phyloP scores from a whole-genome alignment of 1,140 invertebrate genomes.

The Drosophila takahashii region DNA sequence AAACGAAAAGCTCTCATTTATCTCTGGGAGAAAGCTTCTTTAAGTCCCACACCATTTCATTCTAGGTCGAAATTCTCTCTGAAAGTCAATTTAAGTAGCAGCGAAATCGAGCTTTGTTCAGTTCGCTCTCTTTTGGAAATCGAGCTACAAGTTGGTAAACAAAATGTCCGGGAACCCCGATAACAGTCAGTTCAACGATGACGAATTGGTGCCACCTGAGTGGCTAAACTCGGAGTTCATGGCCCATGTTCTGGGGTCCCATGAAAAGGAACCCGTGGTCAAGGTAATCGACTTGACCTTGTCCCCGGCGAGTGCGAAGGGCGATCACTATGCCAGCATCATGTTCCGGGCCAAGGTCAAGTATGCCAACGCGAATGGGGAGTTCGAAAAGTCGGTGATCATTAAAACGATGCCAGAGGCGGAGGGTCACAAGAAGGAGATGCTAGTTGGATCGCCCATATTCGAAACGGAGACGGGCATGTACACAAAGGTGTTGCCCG shows the following conservation, averaged over 20 bases:
- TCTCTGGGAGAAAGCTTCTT: slow-evolving; percentile 3
- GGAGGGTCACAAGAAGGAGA: slow-evolving; percentile 64
- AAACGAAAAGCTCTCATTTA: slow-evolving; percentile 6
- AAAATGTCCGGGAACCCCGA: slow-evolving; percentile 23
- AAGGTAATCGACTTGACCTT: slow-evolving; percentile 39
- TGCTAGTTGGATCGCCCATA: slow-evolving; percentile 42
- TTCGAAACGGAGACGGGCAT: slow-evolving; percentile 72
- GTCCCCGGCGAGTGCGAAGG: slow-evolving; percentile 65
- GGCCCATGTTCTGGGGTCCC: slow-evolving; percentile 28
- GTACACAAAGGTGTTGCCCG: slow-evolving; percentile 62
- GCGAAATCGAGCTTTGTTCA: slow-evolving; percentile 2
- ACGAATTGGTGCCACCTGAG: slow-evolving; percentile 63
- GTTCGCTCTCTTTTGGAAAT: not conserved
- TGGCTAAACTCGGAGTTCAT: slow-evolving; percentile 65
- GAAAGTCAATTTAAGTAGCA: not conserved
- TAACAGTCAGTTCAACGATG: slow-evolving; percentile 44
- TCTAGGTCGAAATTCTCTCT: not conserved
- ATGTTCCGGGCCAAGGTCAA: slow-evolving; percentile 62
- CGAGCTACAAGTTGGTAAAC: not conserved
- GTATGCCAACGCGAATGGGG: slow-evolving; percentile 15
- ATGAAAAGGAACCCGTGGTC: slow-evolving; percentile 34
- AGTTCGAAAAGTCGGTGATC: slow-evolving; percentile 54
- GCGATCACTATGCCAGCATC: slow-evolving; percentile 78
- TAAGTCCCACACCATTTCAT: not conserved
- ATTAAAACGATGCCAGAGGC: slow-evolving; percentile 71